Evolutionary conservation across 2,113 vertebrate genomes (phyloP).

Genomic region (Anser brachyrhynchus): DNA sequence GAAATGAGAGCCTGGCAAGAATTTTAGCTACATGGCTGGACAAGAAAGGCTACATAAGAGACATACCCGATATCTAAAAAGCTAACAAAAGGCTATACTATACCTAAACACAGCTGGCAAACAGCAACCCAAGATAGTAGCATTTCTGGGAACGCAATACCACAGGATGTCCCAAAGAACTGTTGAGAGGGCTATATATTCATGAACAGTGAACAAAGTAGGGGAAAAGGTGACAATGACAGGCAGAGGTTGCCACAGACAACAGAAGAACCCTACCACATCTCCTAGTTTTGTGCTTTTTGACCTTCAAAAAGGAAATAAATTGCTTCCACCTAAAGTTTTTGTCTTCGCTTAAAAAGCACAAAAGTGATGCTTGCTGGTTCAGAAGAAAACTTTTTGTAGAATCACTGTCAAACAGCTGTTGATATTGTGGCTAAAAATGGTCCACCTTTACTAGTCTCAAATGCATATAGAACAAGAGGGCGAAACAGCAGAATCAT

Average conservation of each 20-base stretch:
- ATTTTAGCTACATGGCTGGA: neutral
- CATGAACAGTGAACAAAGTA: neutral
- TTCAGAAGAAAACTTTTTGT: neutral
- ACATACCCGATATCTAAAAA: rapidly evolving
- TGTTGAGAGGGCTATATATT: neutral
- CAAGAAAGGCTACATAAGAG: neutral
- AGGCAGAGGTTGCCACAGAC: neutral
- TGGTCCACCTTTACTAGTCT: neutral
- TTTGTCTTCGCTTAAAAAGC: neutral
- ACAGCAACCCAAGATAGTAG: neutral
- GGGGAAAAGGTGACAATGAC: neutral
- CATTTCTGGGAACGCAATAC: neutral
- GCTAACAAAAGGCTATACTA: neutral
- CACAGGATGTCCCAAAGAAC: neutral
- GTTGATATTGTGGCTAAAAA: neutral
- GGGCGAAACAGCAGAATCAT: neutral
- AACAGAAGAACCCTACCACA: neutral
- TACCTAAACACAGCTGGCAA: neutral
- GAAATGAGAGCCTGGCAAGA: neutral
- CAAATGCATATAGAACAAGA: neutral
- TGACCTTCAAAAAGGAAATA: neutral
- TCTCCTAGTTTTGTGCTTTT: neutral
- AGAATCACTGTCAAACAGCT: neutral
- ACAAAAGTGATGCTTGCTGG: neutral
- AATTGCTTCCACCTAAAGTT: neutral